phyloP scores from a whole-genome alignment of 2,888 invertebrate species.

The Erebia epiphron region DNA sequence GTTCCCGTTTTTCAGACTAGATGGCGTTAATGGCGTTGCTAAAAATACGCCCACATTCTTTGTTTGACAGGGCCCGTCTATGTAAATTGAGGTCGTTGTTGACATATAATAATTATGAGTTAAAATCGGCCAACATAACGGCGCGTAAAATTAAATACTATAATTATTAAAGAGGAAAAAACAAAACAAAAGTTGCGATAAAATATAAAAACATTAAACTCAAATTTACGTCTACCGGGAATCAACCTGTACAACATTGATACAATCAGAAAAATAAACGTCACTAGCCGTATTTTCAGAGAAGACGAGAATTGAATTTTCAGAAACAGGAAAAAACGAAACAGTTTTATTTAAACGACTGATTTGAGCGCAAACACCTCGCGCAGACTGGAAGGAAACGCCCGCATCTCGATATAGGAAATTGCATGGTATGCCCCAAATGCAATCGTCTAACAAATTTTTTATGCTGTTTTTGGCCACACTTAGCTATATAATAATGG shows the following conservation, averaged over 20 bases:
- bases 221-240: conserved; percentile 11
- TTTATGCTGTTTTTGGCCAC: neutral
- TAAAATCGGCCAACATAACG: too few species aligned
- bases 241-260: conserved; percentile 17
- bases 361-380: conserved; percentile 76
- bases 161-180: neutral
- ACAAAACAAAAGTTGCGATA: neutral
- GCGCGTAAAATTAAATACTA: too few species aligned
- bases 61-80: too few species aligned
- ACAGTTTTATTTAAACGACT: conserved; percentile 76
- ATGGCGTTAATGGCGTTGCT: too few species aligned
- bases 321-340: conserved; percentile 64
- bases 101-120: too few species aligned
- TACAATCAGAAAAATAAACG: conserved; percentile 60
- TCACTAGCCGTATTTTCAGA: conserved; percentile 62
- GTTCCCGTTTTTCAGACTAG: too few species aligned
- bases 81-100: too few species aligned
- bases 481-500: too few species aligned
- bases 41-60: too few species aligned
- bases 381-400: conserved; percentile 51
- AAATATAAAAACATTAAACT: neutral
- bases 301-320: conserved; percentile 67
- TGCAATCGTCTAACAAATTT: conserved; percentile 15
- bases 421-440: conserved; percentile 23
- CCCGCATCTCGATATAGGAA: conserved; percentile 62